Evolutionary conservation across 30 jellyfish, hydroid and myxozoan genomes (phyloP).

Genomic region (Pseudorhiza aurosa): DNA sequence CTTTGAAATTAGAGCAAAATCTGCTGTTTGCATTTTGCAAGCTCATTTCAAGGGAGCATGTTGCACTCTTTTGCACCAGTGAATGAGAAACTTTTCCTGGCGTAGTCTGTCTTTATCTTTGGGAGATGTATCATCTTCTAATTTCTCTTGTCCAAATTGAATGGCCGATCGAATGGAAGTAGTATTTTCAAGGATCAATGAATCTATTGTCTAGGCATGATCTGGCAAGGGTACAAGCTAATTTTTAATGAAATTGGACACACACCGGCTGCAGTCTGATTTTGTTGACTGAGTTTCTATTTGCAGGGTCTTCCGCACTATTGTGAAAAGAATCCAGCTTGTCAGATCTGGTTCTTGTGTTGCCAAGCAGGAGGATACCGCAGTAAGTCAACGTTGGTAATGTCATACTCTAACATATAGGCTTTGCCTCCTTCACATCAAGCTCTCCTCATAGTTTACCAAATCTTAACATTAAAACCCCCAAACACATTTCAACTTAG

Average conservation of each 20-base stretch:
- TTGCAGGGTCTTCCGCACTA: constrained; percentile 30
- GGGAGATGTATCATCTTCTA: constrained; percentile 37
- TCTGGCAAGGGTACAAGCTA: constrained; percentile 53
- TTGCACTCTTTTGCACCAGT: too few species aligned
- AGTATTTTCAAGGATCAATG: constrained; percentile 36
- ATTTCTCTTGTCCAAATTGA: constrained; percentile 15
- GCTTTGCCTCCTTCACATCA: background rate
- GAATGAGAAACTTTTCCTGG: too few species aligned
- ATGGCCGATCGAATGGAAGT: constrained; percentile 36
- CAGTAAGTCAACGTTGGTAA: constrained; percentile 51
- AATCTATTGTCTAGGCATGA: too few species aligned
- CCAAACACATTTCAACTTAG: too few species aligned
- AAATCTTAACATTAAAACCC: too few species aligned
- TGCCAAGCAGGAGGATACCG: constrained; percentile 36
- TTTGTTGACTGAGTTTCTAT: constrained; percentile 55
- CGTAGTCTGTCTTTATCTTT: constrained; percentile 28
- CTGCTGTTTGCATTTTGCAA: too few species aligned
- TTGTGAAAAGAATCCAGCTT: constrained; percentile 29
- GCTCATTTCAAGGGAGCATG: too few species aligned
- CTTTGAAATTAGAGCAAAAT: too few species aligned
- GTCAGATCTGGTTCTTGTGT: constrained; percentile 24
- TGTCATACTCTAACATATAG: constrained; percentile 2
- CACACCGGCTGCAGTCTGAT: constrained; percentile 56
- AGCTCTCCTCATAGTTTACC: constrained; percentile 32
- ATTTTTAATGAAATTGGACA: constrained; percentile 42